phyloP scores from a whole-genome alignment of 1,140 invertebrate genomes.

The Pygmarrhopalites habei region DNA sequence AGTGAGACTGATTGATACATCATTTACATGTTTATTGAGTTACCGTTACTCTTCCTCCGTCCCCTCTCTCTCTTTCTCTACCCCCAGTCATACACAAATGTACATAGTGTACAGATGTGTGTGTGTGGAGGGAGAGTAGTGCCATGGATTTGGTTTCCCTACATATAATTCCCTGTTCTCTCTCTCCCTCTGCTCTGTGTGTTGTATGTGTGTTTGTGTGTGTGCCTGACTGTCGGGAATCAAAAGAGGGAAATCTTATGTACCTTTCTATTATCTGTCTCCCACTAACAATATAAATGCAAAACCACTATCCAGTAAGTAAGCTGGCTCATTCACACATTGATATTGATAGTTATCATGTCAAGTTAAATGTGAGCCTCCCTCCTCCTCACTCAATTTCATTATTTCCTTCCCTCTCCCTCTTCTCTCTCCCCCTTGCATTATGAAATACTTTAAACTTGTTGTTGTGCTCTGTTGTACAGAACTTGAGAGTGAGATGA shows the following conservation, averaged over 20 bases:
- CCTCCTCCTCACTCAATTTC: too few relatives aligned
- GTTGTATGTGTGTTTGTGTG: background rate
- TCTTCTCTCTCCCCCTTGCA: too few relatives aligned
- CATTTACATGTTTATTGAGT: conserved; percentile 21
- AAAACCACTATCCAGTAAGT: background rate
- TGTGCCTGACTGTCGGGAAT: background rate
- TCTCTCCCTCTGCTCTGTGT: background rate
- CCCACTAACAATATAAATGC: background rate
- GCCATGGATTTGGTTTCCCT: background rate
- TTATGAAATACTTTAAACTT: too few relatives aligned
- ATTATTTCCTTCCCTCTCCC: too few relatives aligned
- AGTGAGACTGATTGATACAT: conserved; percentile 17
- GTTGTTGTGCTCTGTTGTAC: too few relatives aligned
- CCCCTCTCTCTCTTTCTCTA: too few relatives aligned
- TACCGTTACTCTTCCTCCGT: background rate
- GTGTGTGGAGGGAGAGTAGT: background rate
- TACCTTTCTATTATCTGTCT: background rate
- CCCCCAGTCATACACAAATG: too few relatives aligned
- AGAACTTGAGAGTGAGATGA: too few relatives aligned
- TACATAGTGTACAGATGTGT: background rate
- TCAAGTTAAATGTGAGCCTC: too few relatives aligned
- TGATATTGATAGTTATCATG: too few relatives aligned
- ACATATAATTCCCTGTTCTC: background rate
- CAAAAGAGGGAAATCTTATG: conserved; percentile 8
- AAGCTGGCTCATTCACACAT: too few relatives aligned